Conservation (phyloP, 1,140 invertebrate genomes). For the Caerostris darwini region DNA sequence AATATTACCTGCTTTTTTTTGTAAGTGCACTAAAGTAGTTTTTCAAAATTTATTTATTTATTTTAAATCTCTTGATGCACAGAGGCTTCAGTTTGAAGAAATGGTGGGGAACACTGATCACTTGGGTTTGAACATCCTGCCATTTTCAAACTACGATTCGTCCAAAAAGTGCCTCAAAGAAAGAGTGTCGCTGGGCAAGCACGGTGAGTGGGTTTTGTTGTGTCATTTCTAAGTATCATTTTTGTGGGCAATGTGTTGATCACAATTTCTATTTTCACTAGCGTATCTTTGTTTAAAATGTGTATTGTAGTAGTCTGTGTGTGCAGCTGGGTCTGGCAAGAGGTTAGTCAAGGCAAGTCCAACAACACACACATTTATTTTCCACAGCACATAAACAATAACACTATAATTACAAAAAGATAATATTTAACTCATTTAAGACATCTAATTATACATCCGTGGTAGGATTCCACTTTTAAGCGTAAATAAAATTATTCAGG, state of each 20-base stretch:
- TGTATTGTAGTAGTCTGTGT: no score
- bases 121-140: conserved; percentile 84
- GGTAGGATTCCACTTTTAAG: no score
- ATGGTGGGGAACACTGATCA: conserved; percentile 87
- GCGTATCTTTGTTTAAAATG: no score
- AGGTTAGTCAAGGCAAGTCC: no score
- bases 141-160: conserved; percentile 55
- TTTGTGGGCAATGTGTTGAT: background rate
- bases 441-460: no score
- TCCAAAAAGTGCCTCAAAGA: conserved; percentile 60
- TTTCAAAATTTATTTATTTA: background rate
- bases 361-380: no score
- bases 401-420: no score
- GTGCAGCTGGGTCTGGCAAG: no score
- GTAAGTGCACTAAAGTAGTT: background rate
- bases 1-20: background rate
- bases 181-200: conserved; percentile 79
- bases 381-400: no score
- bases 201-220: conserved; percentile 76
- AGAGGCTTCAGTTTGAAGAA: conserved; percentile 87
- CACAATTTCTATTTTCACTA: no score
- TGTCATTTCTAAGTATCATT: background rate
- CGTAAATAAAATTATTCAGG: no score
- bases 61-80: background rate
- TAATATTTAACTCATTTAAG: no score